Conservation (phyloP, 37 sponge, comb jelly and placozoan species). For the Axinella damicornis region DNA sequence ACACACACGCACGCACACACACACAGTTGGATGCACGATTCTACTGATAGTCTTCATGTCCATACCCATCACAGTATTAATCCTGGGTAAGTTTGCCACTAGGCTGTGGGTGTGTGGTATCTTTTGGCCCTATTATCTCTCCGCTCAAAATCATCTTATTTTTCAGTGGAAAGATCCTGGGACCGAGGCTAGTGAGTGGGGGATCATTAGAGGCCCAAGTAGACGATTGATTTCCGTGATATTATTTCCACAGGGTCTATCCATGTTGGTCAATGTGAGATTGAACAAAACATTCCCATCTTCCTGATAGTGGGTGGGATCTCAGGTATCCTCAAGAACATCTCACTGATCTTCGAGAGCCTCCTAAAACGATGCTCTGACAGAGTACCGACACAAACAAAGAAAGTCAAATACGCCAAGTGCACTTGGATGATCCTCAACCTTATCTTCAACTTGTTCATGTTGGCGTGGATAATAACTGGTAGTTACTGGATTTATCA, state of each 20-base stretch:
- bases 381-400: neutral
- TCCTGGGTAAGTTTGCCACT: slow-evolving; percentile 53
- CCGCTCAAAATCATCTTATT: no score
- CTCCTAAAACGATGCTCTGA: slow-evolving; percentile 17
- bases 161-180: no score
- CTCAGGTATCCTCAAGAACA: slow-evolving; percentile 55
- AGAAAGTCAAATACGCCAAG: neutral
- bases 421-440: slow-evolving; percentile 46
- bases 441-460: slow-evolving; percentile 58
- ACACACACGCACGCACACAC: neutral
- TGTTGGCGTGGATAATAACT: slow-evolving; percentile 60
- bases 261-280: slow-evolving; percentile 41
- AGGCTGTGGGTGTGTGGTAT: neutral
- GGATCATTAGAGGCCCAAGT: no score
- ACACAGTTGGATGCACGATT: slow-evolving; percentile 45
- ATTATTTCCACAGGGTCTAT: slow-evolving; percentile 29
- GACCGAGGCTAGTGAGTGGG: no score
- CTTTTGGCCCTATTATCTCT: no score
- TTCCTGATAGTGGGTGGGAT: slow-evolving; percentile 59
- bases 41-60: slow-evolving; percentile 59
- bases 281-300: slow-evolving; percentile 63
- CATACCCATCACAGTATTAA: slow-evolving; percentile 49
- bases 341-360: slow-evolving; percentile 50
- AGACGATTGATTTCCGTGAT: no score
- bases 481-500: slow-evolving; percentile 76